Percentiles rank a stretch among this genome's conserved stretches.
Evolutionary conservation across 1,140 invertebrate species (phyloP).

Genomic region (Drosophila fuyamai): DNA sequence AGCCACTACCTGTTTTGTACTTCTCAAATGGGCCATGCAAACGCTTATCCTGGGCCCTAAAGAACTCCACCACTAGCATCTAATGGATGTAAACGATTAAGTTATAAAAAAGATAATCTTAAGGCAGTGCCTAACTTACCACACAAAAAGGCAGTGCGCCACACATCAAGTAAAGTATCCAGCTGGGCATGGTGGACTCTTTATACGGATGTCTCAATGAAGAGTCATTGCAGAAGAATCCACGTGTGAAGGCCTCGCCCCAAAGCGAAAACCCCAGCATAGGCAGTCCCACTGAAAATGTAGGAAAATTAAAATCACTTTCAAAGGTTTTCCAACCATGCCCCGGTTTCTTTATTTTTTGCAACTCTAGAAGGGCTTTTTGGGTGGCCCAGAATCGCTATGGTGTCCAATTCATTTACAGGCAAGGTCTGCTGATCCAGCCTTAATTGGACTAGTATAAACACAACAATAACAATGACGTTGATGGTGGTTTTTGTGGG

Average conservation of each 20-base stretch:
- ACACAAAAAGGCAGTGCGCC: constrained; percentile 89
- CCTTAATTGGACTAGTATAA: constrained; percentile 71
- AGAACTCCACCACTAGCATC: constrained; percentile 76
- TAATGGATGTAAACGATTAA: neutral
- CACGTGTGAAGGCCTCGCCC: constrained; percentile 92
- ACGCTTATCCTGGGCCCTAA: constrained; percentile 55
- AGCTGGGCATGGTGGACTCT: constrained; percentile 91
- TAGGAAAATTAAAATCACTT: neutral
- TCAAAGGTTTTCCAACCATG: neutral
- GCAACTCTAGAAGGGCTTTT: constrained; percentile 1
- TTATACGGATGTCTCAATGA: constrained; percentile 94
- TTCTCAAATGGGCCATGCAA: constrained; percentile 22
- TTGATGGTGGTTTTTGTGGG: constrained; percentile 17
- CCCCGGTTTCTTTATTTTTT: neutral
- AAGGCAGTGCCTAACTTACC: constrained; percentile 86
- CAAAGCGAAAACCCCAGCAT: constrained; percentile 90
- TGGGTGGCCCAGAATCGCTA: constrained; percentile 35
- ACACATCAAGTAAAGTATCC: constrained; percentile 91
- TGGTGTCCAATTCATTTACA: constrained; percentile 60
- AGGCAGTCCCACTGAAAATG: constrained; percentile 89
- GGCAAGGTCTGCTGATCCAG: constrained; percentile 68
- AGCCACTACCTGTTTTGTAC: constrained; percentile 39
- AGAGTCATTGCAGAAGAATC: constrained; percentile 98
- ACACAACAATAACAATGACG: constrained; percentile 46
- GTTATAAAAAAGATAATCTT: too few relatives aligned